Evolutionary conservation across 2,113 vertebrate genomes (phyloP), one percentile per base, ranked within the genome.

Genomic region (Microtus ochrogaster): DNA sequence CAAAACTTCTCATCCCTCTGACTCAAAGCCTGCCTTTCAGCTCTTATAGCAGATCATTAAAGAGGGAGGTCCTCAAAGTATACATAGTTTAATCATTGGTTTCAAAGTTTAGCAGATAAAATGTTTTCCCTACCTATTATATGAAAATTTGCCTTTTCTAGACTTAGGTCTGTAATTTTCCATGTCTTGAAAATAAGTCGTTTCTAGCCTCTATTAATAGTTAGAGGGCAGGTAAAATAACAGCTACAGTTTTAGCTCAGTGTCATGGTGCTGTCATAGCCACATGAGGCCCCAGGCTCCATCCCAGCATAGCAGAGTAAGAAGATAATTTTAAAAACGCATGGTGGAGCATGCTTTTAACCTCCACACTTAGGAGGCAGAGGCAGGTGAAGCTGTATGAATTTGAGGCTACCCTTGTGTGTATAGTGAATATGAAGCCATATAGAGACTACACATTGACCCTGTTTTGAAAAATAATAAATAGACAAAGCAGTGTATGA

Each of bases 151-250:
- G 26, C 14, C 44, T 47, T 89, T 6, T 83, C 76, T 90, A 55
- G 33, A 66, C 65, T 91, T 30, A 91, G 33, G 70, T 47, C 55
- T 96, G 7, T 89, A 93, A 33, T 70, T 92, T 61, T 89, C 73
- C 68, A 19, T 91, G 19, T 58, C 92, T 92, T 91, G 36, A 82
- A 91, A 94, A 28, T 55, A 96, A 63, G 85, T 47, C 41, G 78
- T 89, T 93, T 92, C 36, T 92, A 9, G 63, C 94, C 36, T 74
- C 72, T 93, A 65, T 83, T 95, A 70, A 21, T 49, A 24, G 39
- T 78, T 36, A 90, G 3, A 90, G 22, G 76, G n/a, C 82, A 90
- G 39, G 5, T 79, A 26, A 89, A 77, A 94, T 81, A 33, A 13
- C n/a, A 65, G 39, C 82, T 65, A 16, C 1, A 0, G 24, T 39